These are phyloP conservation scores for Rhabdomys dilectus DNA, from an alignment of 2,113 vertebrate genomes.

Conservation along the genomic window DNA sequence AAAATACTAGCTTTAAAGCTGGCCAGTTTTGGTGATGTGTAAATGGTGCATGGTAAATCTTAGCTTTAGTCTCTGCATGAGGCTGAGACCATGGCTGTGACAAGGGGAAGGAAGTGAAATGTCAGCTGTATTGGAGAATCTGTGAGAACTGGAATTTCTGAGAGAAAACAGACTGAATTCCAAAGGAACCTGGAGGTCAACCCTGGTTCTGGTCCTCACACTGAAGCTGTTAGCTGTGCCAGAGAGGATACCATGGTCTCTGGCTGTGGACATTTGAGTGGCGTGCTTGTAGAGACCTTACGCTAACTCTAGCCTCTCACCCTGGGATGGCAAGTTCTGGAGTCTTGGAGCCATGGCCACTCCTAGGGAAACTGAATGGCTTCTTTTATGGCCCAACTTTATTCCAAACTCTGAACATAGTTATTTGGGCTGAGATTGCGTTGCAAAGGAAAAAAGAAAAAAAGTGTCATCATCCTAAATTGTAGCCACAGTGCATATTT, in stretches of 20 bases:
- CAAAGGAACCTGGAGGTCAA: background rate
- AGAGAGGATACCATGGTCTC: background rate
- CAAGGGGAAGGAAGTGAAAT: background rate
- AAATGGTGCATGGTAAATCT: background rate
- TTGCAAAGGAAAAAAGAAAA: background rate
- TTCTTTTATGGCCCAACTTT: background rate
- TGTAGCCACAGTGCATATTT: rapidly evolving
- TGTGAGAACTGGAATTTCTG: rapidly evolving
- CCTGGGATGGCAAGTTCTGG: background rate
- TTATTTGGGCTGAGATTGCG: background rate
- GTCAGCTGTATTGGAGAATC: background rate
- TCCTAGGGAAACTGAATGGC: background rate
- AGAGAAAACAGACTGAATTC: background rate
- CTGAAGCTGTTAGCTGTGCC: rapidly evolving
- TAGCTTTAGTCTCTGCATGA: background rate
- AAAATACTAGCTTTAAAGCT: background rate
- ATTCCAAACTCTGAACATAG: background rate
- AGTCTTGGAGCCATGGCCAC: background rate
- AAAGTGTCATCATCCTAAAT: background rate
- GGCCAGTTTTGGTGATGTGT: background rate
- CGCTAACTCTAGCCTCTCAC: no score
- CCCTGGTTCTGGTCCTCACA: background rate
- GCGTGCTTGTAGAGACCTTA: background rate
- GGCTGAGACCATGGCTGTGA: background rate
- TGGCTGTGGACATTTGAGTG: rapidly evolving